Evolutionary conservation across 2,797 vertebrate genomes (phyloP), one percentile per base, ranked within the genome.

Genomic region (Parauchenoglanis ngamensis): DNA sequence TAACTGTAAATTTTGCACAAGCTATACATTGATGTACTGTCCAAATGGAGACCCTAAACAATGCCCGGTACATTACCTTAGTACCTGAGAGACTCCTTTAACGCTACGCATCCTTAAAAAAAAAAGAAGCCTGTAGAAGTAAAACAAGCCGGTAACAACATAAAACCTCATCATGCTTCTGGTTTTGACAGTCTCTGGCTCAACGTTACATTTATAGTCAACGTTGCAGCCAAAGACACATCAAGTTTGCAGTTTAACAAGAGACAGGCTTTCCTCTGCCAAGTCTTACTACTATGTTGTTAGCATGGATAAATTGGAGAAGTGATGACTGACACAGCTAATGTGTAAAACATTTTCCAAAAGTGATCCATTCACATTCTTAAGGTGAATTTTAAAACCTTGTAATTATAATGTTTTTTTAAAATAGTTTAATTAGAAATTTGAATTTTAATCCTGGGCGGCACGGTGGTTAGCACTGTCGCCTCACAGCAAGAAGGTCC

Each of bases 171-270:
- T 25, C 28, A 31, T 78, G 35, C 28, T 57, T 40, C 40, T 40
- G 56, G 31, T 40, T 80, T 80, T 59, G 56, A 59, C 77, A 80
- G 77, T 44, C 21, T 59, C 56, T 80, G 56, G 56, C 77, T 23
- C 5, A 59, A 61, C 15, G 25, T 59, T 61, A 23, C 31, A 44
- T 40, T 59, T 61, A 80, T 1, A 59, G 21, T 13, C 56, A 40
- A 40, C 4, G 2, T 3, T 40, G 77, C 12, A 80, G 77, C 77
- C 77, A 80, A 78, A 78, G 56, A 44, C 21, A 59, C 31, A 61
- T 80, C 35, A 80, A 15, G 76, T 79, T 35, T 79, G 31, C 52
- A 12, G 54, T 79, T 57, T 40, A 57, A 57, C 54, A 35, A 57
- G 56, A 80, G 56, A 80, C 31, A 40, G 28, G 31, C 28, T 59